Evolutionary conservation across 2,113 vertebrate genomes (phyloP).

Genomic region (Indicator indicator): DNA sequence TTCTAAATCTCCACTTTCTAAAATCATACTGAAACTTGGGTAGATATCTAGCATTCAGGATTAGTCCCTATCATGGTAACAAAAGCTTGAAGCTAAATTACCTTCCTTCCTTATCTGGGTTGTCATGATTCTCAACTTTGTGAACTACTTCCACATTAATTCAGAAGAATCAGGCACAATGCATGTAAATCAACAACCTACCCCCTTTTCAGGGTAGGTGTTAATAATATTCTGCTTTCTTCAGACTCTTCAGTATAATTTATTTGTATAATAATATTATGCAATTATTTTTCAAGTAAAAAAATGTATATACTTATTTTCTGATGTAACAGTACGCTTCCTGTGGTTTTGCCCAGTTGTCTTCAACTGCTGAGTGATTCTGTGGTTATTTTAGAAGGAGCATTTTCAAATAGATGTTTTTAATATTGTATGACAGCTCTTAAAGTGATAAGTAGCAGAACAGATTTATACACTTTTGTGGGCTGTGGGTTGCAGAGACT

Average conservation of each 20-base stretch:
- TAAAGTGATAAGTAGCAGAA: slow-evolving; percentile 24
- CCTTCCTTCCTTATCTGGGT: not conserved
- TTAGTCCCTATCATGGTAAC: not conserved
- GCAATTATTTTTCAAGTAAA: not conserved
- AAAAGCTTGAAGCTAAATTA: not conserved
- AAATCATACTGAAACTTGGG: not conserved
- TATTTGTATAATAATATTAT: not conserved
- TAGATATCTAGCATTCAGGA: not conserved
- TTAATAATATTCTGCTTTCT: not conserved
- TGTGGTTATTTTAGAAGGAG: not conserved
- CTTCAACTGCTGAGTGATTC: not conserved
- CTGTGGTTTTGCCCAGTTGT: slow-evolving; percentile 2
- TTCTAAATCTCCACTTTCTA: not conserved
- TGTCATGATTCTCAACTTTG: not conserved
- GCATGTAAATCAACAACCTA: not conserved
- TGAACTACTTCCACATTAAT: not conserved
- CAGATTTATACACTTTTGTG: not conserved
- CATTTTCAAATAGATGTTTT: slow-evolving; percentile 39
- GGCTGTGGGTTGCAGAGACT: not conserved
- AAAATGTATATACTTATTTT: not conserved
- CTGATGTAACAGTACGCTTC: not conserved
- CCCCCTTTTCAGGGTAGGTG: not conserved
- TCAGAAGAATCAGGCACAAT: not conserved
- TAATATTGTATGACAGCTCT: slow-evolving; percentile 44
- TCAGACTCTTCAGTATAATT: not conserved